Evolutionary conservation across 2,113 vertebrate genomes (phyloP).

Genomic region (Lepidothrix coronata): DNA sequence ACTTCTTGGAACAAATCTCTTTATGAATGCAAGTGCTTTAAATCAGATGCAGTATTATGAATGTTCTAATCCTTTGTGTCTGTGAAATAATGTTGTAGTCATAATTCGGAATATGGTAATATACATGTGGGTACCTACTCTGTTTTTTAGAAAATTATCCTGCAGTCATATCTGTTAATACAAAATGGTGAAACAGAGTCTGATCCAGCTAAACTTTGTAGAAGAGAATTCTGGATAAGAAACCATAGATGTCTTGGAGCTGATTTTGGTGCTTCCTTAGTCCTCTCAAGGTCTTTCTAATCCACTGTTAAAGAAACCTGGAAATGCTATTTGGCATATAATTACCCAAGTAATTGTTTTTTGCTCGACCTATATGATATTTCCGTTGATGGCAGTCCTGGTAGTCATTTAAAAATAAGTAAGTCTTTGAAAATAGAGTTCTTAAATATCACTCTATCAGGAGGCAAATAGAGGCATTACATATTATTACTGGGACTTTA

Average conservation of each 20-base stretch:
- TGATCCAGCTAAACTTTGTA: background rate
- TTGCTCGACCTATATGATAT: background rate
- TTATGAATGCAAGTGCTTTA: background rate
- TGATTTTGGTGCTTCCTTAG: background rate
- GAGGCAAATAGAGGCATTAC: background rate
- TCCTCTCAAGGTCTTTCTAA: background rate
- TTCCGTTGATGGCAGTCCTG: background rate
- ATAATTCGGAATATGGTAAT: background rate
- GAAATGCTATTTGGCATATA: background rate
- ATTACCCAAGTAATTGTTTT: background rate
- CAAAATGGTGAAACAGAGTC: background rate
- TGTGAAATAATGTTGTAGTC: background rate
- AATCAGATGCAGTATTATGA: background rate
- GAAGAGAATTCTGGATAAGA: background rate
- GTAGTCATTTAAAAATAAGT: background rate
- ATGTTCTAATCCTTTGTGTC: background rate
- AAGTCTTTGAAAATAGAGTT: background rate
- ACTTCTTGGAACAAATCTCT: background rate
- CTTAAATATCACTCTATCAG: background rate
- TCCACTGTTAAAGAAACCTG: background rate
- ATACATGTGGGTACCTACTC: background rate
- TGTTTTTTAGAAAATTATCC: background rate
- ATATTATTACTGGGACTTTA: background rate
- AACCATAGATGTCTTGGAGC: rapidly evolving
- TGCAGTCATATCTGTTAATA: background rate